phyloP scores from a whole-genome alignment of 2,113 vertebrate species.

The Apeltes quadracus region DNA sequence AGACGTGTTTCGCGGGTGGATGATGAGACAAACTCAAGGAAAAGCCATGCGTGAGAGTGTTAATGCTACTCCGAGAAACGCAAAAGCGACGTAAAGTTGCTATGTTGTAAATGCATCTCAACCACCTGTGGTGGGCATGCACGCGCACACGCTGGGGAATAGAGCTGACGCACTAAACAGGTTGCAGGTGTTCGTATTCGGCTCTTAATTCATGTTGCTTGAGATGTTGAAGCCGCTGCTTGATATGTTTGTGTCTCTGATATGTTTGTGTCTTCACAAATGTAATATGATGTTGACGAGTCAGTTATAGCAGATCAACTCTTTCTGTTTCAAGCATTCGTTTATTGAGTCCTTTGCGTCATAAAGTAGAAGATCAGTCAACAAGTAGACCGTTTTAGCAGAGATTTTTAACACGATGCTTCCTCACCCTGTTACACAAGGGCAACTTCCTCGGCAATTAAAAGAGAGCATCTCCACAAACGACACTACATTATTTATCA shows the following conservation, averaged over 20 bases:
- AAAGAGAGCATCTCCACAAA: conserved; percentile 45
- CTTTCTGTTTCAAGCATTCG: background rate
- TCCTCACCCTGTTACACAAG: conserved; percentile 46
- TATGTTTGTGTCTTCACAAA: background rate
- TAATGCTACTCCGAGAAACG: background rate
- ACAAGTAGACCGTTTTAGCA: conserved; percentile 22
- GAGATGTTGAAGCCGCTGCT: background rate
- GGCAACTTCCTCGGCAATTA: conserved; percentile 53
- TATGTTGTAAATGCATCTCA: background rate
- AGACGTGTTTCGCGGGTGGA: background rate
- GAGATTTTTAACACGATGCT: conserved; percentile 23
- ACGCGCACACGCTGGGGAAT: no score
- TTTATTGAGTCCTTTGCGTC: conserved; percentile 1
- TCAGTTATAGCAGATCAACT: background rate
- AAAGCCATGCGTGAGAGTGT: background rate
- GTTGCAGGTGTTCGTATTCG: background rate
- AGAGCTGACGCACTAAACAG: background rate
- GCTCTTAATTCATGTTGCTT: background rate
- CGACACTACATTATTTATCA: conserved; percentile 55
- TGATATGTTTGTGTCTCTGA: no score
- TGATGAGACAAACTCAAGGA: background rate
- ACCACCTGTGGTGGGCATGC: background rate
- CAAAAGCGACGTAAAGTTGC: background rate
- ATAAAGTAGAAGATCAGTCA: conserved; percentile 35
- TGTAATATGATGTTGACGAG: background rate